phyloP scores from a whole-genome alignment of 1,140 invertebrate genomes.

The Aphelenchoides avenae region DNA sequence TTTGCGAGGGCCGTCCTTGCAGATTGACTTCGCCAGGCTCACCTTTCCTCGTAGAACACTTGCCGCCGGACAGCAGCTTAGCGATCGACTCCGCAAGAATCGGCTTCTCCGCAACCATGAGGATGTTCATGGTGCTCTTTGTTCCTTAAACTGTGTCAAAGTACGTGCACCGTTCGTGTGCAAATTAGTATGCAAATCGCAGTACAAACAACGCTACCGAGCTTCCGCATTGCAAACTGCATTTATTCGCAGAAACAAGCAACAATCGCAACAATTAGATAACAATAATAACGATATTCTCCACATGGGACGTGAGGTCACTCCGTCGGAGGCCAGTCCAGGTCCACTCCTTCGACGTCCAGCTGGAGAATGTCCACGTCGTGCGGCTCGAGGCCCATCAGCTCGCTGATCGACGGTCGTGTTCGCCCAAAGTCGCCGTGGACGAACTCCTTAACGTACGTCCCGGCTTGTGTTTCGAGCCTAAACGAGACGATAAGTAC shows the following conservation, averaged over 20 bases:
- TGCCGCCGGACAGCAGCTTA: constrained; percentile 84
- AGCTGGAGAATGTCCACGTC: constrained; percentile 62
- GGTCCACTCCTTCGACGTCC: constrained; percentile 61
- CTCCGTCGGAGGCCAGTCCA: constrained; percentile 51
- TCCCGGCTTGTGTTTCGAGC: constrained; percentile 47
- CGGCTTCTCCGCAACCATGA: constrained; percentile 99
- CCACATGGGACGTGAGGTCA: no score
- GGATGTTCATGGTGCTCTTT: constrained; percentile 82
- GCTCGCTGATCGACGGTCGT: constrained; percentile 59
- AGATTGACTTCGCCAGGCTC: no score
- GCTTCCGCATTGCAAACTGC: background rate
- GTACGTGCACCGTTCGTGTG: no score
- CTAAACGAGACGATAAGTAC: no score
- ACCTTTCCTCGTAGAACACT: constrained; percentile 79
- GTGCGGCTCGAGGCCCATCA: constrained; percentile 59
- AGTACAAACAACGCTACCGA: background rate
- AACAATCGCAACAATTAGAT: constrained; percentile 23
- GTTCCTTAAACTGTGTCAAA: no score
- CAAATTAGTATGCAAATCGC: constrained; percentile 12
- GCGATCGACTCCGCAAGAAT: constrained; percentile 89
- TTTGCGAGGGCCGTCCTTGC: no score
- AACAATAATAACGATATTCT: constrained; percentile 25
- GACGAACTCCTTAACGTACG: constrained; percentile 63
- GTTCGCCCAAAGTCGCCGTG: constrained; percentile 64
- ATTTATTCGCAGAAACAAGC: constrained; percentile 27